Evolutionary conservation across 2,113 vertebrate genomes (phyloP).

Genomic region (Eulacestoma nigropectus): DNA sequence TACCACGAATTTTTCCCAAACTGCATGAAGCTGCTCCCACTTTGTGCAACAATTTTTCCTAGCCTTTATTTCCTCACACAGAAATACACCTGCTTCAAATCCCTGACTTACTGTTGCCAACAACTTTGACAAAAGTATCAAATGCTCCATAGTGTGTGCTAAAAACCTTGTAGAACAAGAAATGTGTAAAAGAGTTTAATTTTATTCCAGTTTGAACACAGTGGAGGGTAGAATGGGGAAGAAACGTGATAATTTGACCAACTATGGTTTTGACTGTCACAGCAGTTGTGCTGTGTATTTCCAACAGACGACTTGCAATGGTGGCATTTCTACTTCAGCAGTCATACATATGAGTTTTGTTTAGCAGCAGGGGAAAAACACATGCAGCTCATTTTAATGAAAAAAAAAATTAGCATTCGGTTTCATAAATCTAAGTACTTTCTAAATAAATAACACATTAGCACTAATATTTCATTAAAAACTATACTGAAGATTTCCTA

Average conservation of each 20-base stretch:
- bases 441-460: not conserved
- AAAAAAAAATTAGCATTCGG: not conserved
- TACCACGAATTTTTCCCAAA: not conserved
- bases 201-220: not conserved
- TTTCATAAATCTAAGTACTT: not conserved
- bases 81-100: not conserved
- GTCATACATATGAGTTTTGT: not conserved
- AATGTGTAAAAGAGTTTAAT: not conserved
- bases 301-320: not conserved
- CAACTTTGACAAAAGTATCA: not conserved
- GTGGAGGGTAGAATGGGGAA: not conserved
- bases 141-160: not conserved
- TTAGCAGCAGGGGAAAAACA: constrained; percentile 9
- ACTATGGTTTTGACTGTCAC: not conserved
- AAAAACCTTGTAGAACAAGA: not conserved
- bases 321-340: not conserved
- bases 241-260: not conserved
- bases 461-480: not conserved
- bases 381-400: not conserved
- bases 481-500: not conserved
- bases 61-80: not conserved
- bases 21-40: not conserved
- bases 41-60: not conserved
- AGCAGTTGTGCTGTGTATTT: not conserved
- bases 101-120: not conserved